Evolutionary conservation across 2,888 invertebrate species (phyloP), one percentile per base, ranked within the genome.

Genomic region (Furcula furcula): DNA sequence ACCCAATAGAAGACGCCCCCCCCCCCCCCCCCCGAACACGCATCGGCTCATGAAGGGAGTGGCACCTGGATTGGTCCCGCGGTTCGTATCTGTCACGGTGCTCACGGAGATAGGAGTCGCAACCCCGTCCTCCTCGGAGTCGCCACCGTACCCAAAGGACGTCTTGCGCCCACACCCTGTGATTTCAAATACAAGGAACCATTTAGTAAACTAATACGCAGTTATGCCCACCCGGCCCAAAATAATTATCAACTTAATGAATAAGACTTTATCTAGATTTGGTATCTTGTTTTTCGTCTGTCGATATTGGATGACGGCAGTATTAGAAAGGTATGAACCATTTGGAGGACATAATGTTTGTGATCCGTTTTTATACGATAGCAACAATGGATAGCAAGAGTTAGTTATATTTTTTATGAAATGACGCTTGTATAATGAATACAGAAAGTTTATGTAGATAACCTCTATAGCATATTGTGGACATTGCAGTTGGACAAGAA

Each of bases 401-500:
- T 52, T 50, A 37, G 38, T 40, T 39, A 45, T 34, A 41, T 41
- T 56, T 55, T 61, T 61, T 60, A 43, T 47, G 18, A 32, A 35
- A 44, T 40, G 50, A 51, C 41, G 56, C 42, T 60, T 60, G 63
- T 71, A 67, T 67, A 65, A 65, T 63, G 66, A 68, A 71, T 65
- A 61, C 65, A 65, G 69, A 65, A 66, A 73, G 71, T 75, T 54
- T 41, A 30, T 34, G 49, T 46, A 50, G 55, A 55, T 57, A 69
- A 54, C 46, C 63, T 58, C 52, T 69, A 65, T 69, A 64, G 66
- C 65, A 73, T 73, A 74, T 72, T 74, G 72, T 73, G 67, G 68
- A 71, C 69, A 75, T 73, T 63, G 67, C 64, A 67, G 67, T 66
- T 62, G 65, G 63, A 69, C 73, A 73, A 67, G 71, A 80, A 80